Evolutionary conservation across 1,140 invertebrate genomes (phyloP).

Genomic region (Gryllus bimaculatus): DNA sequence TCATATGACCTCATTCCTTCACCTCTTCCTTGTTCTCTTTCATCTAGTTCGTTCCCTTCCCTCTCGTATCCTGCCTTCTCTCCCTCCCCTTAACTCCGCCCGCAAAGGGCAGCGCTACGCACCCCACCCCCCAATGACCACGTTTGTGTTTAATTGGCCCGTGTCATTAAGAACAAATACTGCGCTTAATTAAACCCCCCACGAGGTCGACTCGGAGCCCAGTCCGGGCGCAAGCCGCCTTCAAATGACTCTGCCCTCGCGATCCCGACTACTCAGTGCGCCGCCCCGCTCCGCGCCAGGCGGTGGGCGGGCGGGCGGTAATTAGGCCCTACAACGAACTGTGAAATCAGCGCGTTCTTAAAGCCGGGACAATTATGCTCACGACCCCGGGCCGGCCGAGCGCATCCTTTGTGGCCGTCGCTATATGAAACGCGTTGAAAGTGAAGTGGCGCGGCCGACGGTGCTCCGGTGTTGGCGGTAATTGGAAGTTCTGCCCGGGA

Average conservation of each 20-base stretch:
- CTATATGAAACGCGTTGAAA: background rate
- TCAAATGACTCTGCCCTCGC: background rate
- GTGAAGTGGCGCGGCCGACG: background rate
- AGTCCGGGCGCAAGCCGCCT: too few species aligned
- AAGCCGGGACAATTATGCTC: background rate
- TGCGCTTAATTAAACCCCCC: slow-evolving; percentile 1
- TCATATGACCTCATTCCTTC: too few species aligned
- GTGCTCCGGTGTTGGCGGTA: too few species aligned
- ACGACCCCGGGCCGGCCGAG: background rate
- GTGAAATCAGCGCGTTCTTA: slow-evolving; percentile 3
- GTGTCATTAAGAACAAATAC: slow-evolving; percentile 5
- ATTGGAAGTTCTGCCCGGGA: too few species aligned
- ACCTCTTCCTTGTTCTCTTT: too few species aligned
- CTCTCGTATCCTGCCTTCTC: background rate
- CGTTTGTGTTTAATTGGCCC: background rate
- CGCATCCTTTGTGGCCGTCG: background rate
- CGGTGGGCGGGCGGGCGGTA: background rate
- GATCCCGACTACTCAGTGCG: background rate
- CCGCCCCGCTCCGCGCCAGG: too few species aligned
- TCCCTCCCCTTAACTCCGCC: background rate
- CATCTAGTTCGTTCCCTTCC: background rate
- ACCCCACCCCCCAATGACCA: background rate
- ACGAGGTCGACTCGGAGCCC: background rate
- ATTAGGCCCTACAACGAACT: background rate
- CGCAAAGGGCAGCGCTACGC: background rate